A percentile compares a stretch with the other conserved stretches of the same genome.
Conservation (phyloP, 2,113 vertebrate species). For the Microcebus murinus region DNA sequence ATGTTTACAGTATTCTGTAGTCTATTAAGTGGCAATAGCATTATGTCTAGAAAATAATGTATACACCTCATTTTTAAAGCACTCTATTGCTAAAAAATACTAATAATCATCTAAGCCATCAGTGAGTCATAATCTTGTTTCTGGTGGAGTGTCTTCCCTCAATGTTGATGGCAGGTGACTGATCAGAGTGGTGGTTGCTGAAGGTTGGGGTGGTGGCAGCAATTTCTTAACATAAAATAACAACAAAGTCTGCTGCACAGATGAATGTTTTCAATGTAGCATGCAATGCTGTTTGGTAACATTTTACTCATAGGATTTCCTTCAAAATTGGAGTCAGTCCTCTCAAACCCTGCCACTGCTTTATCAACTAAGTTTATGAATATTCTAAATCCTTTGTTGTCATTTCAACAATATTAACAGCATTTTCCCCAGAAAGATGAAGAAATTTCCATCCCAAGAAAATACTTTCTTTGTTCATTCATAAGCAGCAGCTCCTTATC, state of each 20-base stretch:
- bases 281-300: background rate
- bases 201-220: background rate
- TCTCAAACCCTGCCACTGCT: background rate
- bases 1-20: background rate
- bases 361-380: background rate
- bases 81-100: no score
- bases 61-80: background rate
- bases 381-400: background rate
- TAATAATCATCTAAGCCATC: no score
- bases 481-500: background rate
- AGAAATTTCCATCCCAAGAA: background rate
- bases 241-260: background rate
- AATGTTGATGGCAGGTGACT: no score
- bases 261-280: background rate
- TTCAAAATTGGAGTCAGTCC: background rate
- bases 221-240: background rate
- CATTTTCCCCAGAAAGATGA: background rate
- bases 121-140: no score
- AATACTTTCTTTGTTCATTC: background rate
- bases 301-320: background rate
- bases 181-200: background rate
- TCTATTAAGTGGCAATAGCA: background rate
- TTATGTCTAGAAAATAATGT: background rate
- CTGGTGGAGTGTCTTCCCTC: no score
- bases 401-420: background rate